These are phyloP conservation scores for Leptodactylus fallax DNA, from an alignment of 2,797 vertebrate species.

Conservation along the genomic window DNA sequence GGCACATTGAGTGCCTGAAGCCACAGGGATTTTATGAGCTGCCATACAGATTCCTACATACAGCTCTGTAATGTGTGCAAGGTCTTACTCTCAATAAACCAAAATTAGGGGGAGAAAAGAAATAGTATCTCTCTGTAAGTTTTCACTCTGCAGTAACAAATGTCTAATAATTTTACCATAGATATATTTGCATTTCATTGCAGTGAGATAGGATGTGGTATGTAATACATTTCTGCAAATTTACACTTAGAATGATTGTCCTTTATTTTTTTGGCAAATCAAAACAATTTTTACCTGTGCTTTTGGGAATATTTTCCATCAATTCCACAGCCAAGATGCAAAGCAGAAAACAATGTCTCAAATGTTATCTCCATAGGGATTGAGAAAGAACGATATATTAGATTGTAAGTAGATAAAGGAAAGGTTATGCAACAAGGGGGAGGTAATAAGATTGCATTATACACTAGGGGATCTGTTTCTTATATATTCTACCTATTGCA, in stretches of 20 bases:
- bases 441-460: slow-evolving; percentile 27
- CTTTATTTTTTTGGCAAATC: neutral
- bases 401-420: slow-evolving; percentile 33
- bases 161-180: neutral
- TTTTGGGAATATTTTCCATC: slow-evolving; percentile 4
- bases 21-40: too few relatives aligned
- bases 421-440: slow-evolving; percentile 20
- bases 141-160: neutral
- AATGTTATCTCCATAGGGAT: slow-evolving; percentile 30
- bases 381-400: slow-evolving; percentile 24
- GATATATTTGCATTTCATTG: neutral
- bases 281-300: neutral
- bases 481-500: neutral
- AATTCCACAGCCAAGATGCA: slow-evolving; percentile 5
- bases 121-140: too few relatives aligned
- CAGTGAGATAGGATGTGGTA: neutral
- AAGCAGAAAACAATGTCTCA: slow-evolving; percentile 21
- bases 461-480: neutral
- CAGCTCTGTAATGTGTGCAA: too few relatives aligned
- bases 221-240: slow-evolving; percentile 14
- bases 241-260: neutral
- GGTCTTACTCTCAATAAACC: too few relatives aligned
- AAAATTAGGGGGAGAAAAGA: too few relatives aligned
- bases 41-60: too few relatives aligned
- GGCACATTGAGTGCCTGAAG: too few relatives aligned